Evolutionary conservation across 2,113 vertebrate species (phyloP), one percentile per base, ranked within the genome.

Genomic region (Acrocephalus arundinaceus): DNA sequence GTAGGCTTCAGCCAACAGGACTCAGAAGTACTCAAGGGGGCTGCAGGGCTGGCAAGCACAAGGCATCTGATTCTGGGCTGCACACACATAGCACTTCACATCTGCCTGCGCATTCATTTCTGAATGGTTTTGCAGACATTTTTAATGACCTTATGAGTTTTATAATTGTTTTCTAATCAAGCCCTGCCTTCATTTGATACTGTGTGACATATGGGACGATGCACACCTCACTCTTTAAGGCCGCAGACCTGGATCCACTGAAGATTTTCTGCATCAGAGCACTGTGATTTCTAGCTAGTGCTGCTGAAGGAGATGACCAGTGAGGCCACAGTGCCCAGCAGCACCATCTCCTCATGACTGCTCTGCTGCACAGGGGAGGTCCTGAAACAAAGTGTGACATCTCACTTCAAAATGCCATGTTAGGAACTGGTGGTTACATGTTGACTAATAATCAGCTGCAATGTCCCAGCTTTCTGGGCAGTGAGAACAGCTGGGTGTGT

Each of bases 361-460:
- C 9, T 54, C 43, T 62, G 8, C 71, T 71, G 28, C 67, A 33
- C 6, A 59, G 17, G 7, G 9, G 52, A 18, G 33, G 8, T 91
- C 35, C 57, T 48, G 21, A 76, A 58, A 52, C 10, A 55, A 79
- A 82, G 8, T 10, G 39, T 76, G 68, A 63, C 0, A 4, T 3
- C 17, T 76, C 16, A 19, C 13, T 83, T 79, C 58, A 49, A 43
- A 72, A 79, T 48, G 24, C 22, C 20, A 1, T 1, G 1, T 67
- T 63, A 75, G 25, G 61, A 89, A 45, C 25, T 0, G 14, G 28
- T 3, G 1, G 15, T 73, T 72, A 2, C 45, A 51, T 0, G 1
- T 28, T 55, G 75, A 28, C 4, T 59, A 45, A 72, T 18, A n/a
- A 51, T 20, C 52, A 51, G 39, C 17, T 89, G 67, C 0, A 2